Percentiles rank a stretch among this genome's conserved stretches.
Conservation (phyloP, 2,797 vertebrate genomes). For the Valencia hispanica region DNA sequence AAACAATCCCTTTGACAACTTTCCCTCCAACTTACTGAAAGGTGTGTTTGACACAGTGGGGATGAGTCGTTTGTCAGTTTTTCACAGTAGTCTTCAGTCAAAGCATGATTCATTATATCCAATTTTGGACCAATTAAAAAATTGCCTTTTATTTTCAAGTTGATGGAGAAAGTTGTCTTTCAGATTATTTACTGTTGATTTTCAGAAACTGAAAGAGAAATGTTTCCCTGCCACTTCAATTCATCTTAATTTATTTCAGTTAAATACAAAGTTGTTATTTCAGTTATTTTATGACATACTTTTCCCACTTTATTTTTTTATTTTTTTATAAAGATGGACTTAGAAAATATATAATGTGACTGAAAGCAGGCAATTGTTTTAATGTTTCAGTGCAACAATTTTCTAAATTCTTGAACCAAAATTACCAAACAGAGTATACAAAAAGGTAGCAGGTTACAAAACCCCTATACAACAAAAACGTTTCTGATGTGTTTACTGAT, state of each 20-base stretch:
- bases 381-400: not conserved
- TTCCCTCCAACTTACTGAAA: not conserved
- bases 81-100: not conserved
- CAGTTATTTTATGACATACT: not conserved
- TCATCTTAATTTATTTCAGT: not conserved
- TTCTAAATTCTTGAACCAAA: not conserved
- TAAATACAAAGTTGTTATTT: not conserved
- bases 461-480: not conserved
- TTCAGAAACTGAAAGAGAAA: not conserved
- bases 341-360: not conserved
- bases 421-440: not conserved
- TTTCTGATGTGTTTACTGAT: not conserved
- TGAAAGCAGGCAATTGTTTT: not conserved
- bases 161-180: not conserved
- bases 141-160: not conserved
- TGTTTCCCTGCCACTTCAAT: not conserved
- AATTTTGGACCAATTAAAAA: not conserved
- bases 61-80: not conserved
- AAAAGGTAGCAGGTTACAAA: not conserved
- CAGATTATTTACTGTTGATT: not conserved
- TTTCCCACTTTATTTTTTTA: not conserved
- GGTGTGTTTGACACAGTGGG: not conserved
- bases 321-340: not conserved
- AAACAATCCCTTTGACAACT: not conserved
- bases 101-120: too few relatives aligned